These are phyloP conservation scores for Anas flavirostris DNA, from an alignment of 2,797 vertebrate genomes.

Conservation along the genomic window DNA sequence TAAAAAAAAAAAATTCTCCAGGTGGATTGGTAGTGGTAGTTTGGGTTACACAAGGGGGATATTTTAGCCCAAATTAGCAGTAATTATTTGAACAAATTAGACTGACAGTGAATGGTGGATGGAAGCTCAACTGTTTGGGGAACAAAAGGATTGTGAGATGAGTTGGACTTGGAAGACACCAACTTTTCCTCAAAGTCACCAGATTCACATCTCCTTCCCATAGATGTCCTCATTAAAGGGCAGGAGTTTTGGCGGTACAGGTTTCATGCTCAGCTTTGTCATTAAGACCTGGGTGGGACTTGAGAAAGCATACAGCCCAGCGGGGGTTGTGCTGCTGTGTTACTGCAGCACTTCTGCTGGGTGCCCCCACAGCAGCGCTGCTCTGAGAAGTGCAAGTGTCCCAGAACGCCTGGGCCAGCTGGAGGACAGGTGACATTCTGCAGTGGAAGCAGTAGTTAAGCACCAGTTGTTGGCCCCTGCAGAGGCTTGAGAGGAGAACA, in stretches of 20 bases:
- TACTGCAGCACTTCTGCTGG: slow-evolving; percentile 26
- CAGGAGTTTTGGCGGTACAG: slow-evolving; percentile 10
- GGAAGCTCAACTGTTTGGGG: not conserved
- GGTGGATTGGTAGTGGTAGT: not conserved
- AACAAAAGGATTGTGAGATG: not conserved
- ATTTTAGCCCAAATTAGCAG: slow-evolving; percentile 8
- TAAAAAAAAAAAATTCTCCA: not conserved
- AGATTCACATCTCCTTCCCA: not conserved
- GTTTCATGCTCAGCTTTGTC: slow-evolving; percentile 63
- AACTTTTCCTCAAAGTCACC: slow-evolving; percentile 1
- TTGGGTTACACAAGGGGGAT: not conserved
- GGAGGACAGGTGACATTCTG: slow-evolving; percentile 23
- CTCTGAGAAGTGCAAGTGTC: slow-evolving; percentile 10
- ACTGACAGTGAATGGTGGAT: not conserved
- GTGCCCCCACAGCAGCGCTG: not conserved
- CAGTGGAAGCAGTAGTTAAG: slow-evolving; percentile 49
- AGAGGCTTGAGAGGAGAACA: slow-evolving; percentile 51
- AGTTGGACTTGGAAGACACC: not conserved
- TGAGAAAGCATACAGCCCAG: slow-evolving; percentile 1
- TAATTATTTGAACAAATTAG: not conserved
- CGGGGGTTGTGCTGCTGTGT: not conserved
- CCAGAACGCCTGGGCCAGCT: slow-evolving; percentile 17
- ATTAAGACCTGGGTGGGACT: not conserved
- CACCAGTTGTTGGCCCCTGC: slow-evolving; percentile 62
- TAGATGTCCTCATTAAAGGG: not conserved